Percentiles rank a stretch among this genome's conserved stretches.
Evolutionary conservation across 2,888 invertebrate species (phyloP).

Genomic region (Spilarctia lutea): DNA sequence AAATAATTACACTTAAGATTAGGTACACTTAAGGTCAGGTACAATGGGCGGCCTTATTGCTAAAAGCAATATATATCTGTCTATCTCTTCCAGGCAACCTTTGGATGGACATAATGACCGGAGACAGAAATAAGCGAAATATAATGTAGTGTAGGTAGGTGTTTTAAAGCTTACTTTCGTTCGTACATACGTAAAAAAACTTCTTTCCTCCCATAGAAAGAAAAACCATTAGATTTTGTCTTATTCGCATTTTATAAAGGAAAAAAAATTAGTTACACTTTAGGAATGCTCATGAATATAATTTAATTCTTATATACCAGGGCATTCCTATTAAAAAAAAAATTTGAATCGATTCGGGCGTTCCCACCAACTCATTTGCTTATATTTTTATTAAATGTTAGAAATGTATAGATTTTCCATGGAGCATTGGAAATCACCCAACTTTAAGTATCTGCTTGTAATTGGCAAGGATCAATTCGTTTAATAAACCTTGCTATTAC

Average conservation of each 20-base stretch:
- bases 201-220: background rate
- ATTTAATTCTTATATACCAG: background rate
- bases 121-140: too few relatives aligned
- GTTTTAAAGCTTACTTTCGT: too few relatives aligned
- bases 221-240: background rate
- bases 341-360: background rate
- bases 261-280: background rate
- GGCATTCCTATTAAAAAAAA: too few relatives aligned
- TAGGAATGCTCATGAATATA: background rate
- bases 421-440: background rate
- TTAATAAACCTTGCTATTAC: background rate
- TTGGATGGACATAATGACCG: too few relatives aligned
- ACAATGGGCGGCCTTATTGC: too few relatives aligned
- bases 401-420: background rate
- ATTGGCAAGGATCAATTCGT: background rate
- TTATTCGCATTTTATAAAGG: background rate
- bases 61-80: too few relatives aligned
- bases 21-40: too few relatives aligned
- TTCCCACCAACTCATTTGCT: background rate
- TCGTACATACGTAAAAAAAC: background rate
- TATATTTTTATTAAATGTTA: background rate
- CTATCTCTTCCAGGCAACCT: too few relatives aligned
- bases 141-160: too few relatives aligned
- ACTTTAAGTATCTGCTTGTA: background rate
- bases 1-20: too few relatives aligned